Conservation (phyloP, 2,113 vertebrate genomes). For the Tragelaphus imberbis region DNA sequence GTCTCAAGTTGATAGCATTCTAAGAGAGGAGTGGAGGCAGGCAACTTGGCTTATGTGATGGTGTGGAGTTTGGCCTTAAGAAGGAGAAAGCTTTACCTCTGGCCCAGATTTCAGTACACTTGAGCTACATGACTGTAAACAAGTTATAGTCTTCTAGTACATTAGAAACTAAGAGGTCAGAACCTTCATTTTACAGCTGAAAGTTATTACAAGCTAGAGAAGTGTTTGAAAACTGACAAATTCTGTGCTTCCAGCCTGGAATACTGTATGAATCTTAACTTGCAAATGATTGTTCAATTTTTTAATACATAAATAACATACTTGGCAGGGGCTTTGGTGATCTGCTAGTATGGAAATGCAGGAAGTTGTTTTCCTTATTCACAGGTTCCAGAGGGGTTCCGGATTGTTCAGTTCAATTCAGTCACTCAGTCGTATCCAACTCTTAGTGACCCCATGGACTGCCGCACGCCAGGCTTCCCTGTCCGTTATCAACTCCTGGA, state of each 20-base stretch:
- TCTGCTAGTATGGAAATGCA: neutral
- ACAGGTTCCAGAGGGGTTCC: neutral
- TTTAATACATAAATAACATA: neutral
- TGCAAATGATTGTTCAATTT: neutral
- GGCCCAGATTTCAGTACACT: neutral
- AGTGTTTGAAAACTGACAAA: conserved; percentile 14
- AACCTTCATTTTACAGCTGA: neutral
- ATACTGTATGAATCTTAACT: neutral
- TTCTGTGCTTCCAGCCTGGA: neutral
- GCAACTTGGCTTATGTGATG: fast-evolving
- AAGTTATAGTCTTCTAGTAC: neutral
- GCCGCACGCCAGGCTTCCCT: neutral
- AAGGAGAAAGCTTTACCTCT: neutral
- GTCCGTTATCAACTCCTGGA: neutral
- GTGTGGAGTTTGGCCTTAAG: neutral
- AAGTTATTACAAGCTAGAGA: neutral
- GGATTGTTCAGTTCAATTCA: neutral
- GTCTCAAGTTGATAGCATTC: neutral
- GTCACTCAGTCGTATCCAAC: neutral
- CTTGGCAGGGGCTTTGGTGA: neutral
- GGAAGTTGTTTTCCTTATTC: neutral
- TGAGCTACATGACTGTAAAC: neutral
- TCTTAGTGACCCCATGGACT: neutral
- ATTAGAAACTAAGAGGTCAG: neutral
- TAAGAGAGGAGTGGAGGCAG: neutral